phyloP scores from a whole-genome alignment of 2,797 vertebrate species.

The Tachyglossus aculeatus region DNA sequence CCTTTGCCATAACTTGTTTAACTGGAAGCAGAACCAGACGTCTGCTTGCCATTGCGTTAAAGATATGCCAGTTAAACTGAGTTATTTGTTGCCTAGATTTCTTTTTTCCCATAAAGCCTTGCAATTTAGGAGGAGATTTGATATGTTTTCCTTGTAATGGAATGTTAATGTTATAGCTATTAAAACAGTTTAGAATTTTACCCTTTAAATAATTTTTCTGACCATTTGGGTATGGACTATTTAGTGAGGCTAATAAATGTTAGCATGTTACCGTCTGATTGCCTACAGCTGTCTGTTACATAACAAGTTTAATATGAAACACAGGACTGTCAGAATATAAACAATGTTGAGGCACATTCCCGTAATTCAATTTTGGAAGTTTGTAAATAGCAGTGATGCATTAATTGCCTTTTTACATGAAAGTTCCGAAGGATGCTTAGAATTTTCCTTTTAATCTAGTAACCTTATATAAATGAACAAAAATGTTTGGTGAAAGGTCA shows the following conservation, averaged over 20 bases:
- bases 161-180: background rate
- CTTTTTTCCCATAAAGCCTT: conserved; percentile 1
- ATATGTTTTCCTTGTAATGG: conserved; percentile 8
- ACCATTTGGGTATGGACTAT: background rate
- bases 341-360: conserved; percentile 36
- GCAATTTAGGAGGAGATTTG: background rate
- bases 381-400: conserved; percentile 53
- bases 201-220: conserved; percentile 36
- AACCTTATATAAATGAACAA: conserved; percentile 28
- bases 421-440: conserved; percentile 53
- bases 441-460: conserved; percentile 49
- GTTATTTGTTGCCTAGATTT: background rate
- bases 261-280: conserved; percentile 29
- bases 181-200: conserved; percentile 25
- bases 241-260: conserved; percentile 33
- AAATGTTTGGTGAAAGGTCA: conserved; percentile 21
- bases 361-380: conserved; percentile 50
- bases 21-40: background rate
- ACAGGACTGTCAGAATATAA: conserved; percentile 41
- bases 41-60: background rate
- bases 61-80: background rate
- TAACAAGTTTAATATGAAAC: conserved; percentile 14
- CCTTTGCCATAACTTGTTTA: background rate
- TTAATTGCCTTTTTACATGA: conserved; percentile 71
- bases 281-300: conserved; percentile 7